Base-by-base conservation (phyloP, 2,797 vertebrate genomes). In the Amniataba percoides region DNA sequence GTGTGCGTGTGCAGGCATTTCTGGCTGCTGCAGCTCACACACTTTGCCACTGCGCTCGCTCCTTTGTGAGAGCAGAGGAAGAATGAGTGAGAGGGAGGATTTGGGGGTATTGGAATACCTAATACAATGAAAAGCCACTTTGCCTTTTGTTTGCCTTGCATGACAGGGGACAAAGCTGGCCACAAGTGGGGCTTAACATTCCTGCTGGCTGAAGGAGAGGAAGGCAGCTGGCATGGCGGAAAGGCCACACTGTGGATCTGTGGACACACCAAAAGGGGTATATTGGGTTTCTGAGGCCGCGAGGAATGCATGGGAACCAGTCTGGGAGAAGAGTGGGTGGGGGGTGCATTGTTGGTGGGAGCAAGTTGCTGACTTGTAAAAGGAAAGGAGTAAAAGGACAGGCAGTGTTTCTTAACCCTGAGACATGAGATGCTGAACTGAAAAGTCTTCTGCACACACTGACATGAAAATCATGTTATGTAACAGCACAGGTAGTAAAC, bases 171-270 rank as follows among this genome's bases (percentile, higher is more conserved):
- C 85, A 89, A 76, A 85, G 79, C 81, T 49, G 6, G 80, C 71
- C 86, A 89, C 90, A 89, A 93, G 91, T 92, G 85, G 75, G 64
- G 92, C 91, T 93, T 93, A 91, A 90, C 88, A 94, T 94, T 94
- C 92, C 93, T 85, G 70, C 76, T 65, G 80, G 85, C 83, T 78
- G 80, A 43, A 86, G 84, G 60, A 84, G 76, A 74, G 74, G 70
- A 19, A 74, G 77, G 88, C 87, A 87, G 88, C 88, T 91, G 85
- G 88, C 78, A 71, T 31, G 0, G 59, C 14, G 42, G 68, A 81
- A 72, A 70, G 83, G 83, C 87, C 81, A 70, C 58, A n/a, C 74
- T 10, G 60, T 7, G 65, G 77, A 71, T 77, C 74, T 71, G 70
- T 5, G 70, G 74, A 78, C 66, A 6, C 71, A 61, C 68, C 72